Conservation (phyloP, 2,113 vertebrate genomes). For the Sceloporus undulatus region DNA sequence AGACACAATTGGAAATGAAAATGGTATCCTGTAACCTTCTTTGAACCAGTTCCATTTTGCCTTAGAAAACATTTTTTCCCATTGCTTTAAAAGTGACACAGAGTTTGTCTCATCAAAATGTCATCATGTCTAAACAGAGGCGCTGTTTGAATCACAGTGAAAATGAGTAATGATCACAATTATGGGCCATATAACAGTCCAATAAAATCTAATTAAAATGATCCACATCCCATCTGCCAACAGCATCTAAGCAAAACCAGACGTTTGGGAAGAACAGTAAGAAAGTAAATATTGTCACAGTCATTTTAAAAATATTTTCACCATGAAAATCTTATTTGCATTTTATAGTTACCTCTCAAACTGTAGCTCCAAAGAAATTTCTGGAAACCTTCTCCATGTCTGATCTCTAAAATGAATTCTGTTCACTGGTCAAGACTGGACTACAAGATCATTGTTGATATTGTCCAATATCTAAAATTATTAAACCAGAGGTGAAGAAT, state of each 20-base stretch:
- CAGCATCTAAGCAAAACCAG: conserved; percentile 72
- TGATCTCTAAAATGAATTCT: background rate
- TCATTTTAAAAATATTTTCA: conserved; percentile 69
- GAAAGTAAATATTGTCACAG: conserved; percentile 70
- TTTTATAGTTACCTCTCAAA: conserved; percentile 59
- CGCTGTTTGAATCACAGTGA: conserved; percentile 81
- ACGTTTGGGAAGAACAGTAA: conserved; percentile 47
- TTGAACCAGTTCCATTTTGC: conserved; percentile 40
- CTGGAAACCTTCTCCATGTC: background rate
- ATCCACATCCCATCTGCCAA: conserved; percentile 86
- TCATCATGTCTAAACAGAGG: conserved; percentile 79
- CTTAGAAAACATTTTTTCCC: conserved; percentile 47
- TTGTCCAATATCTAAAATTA: too few relatives aligned
- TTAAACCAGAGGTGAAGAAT: too few relatives aligned
- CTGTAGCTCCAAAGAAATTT: background rate
- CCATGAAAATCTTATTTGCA: conserved; percentile 48
- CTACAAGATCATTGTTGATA: background rate
- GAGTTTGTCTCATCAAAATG: conserved; percentile 80
- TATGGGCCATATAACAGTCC: conserved; percentile 83
- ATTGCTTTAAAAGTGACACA: conserved; percentile 61
- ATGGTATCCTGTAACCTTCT: conserved; percentile 39
- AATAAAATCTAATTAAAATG: conserved; percentile 89
- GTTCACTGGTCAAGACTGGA: background rate
- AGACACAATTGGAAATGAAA: conserved; percentile 39
- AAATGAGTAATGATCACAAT: conserved; percentile 85